Evolutionary conservation across 2,888 invertebrate species (phyloP), one percentile per base, ranked within the genome.

Genomic region (Metalampra italica): DNA sequence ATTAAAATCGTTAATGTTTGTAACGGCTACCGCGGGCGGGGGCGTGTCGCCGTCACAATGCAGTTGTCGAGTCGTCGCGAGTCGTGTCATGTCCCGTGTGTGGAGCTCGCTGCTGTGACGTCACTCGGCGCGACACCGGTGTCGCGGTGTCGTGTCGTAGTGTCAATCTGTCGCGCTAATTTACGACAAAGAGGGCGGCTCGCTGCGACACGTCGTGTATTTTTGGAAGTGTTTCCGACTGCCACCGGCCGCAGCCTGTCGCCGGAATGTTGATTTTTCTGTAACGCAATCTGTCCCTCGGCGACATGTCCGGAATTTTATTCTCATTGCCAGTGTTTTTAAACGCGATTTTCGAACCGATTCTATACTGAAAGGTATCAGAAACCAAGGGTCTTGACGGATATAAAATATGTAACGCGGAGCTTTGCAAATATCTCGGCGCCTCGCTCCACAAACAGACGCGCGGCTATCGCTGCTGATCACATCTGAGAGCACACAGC

Each of bases 151-250:
- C 54, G 52, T 38, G 43, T 49, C 54, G 52, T 38, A 40, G 52
- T 53, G 77, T 75, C 79, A 73, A 69, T 72, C 73, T 69, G 70
- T 68, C 73, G 66, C 68, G 63, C 64, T 73, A 71, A 72, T 75
- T 74, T 73, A 77, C 71, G 66, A 66, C 62, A 55, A 14, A 34
- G 47, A n/a, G 37, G 40, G 47, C 50, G 52, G 58, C 53, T 52
- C 53, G n/a, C n/a, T n/a, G n/a, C n/a, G n/a, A n/a, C n/a, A n/a
- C n/a, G n/a, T n/a, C n/a, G 55, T 52, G 59, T 62, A 62, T 64
- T 64, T 66, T 52, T 50, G 56, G 64, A 61, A 56, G 59, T 53
- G 51, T 55, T 51, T 49, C 52, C 56, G 54, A 59, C 56, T 49
- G 56, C 47, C 46, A 53, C 50, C 43, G 48, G 45, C 45, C 46